A percentile compares a stretch with the other conserved stretches of the same genome.
These are phyloP conservation scores for Neodiprion lecontei DNA, from an alignment of 1,140 invertebrate genomes.

Conservation along the genomic window DNA sequence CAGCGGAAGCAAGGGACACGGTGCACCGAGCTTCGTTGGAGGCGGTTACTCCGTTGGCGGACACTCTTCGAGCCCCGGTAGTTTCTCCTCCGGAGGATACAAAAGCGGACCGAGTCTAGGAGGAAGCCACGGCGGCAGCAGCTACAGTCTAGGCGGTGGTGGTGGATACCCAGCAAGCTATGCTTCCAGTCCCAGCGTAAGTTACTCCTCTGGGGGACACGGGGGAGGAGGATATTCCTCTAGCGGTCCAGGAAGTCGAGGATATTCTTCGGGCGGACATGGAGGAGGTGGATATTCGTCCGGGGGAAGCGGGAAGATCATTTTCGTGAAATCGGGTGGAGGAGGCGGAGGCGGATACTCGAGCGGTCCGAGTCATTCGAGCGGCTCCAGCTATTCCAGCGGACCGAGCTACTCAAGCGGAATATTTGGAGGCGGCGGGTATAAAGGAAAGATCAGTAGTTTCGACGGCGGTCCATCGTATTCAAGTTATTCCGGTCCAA, in stretches of 20 bases:
- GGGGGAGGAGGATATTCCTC: not conserved
- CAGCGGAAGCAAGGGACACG: conserved; percentile 8
- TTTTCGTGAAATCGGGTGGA: not conserved
- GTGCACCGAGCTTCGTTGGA: not conserved
- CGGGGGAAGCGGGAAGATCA: conserved; percentile 12
- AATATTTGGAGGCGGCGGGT: not conserved
- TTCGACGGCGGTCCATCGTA: not conserved
- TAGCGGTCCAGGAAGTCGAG: conserved; percentile 11
- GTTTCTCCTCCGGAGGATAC: conserved; percentile 13
- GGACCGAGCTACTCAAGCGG: conserved; percentile 16
- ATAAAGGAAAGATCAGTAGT: conserved; percentile 5
- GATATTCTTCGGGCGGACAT: conserved; percentile 15
- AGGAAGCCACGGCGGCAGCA: conserved; percentile 12
- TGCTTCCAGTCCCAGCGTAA: not conserved
- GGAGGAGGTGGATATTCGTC: not conserved
- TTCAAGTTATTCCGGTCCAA: not conserved
- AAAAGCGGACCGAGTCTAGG: not conserved
- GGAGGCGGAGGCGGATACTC: conserved; percentile 8
- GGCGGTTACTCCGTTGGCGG: conserved; percentile 11
- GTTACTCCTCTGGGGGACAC: conserved; percentile 2
- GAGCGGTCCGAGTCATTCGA: conserved; percentile 8
- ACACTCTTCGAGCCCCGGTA: not conserved
- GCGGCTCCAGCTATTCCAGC: conserved; percentile 16
- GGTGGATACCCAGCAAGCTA: conserved; percentile 8
- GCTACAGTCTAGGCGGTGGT: not conserved